Percentiles rank a stretch among this genome's conserved stretches.
These are phyloP conservation scores for Cecropterus lyciades DNA, from an alignment of 1,140 invertebrate species.

Conservation along the genomic window DNA sequence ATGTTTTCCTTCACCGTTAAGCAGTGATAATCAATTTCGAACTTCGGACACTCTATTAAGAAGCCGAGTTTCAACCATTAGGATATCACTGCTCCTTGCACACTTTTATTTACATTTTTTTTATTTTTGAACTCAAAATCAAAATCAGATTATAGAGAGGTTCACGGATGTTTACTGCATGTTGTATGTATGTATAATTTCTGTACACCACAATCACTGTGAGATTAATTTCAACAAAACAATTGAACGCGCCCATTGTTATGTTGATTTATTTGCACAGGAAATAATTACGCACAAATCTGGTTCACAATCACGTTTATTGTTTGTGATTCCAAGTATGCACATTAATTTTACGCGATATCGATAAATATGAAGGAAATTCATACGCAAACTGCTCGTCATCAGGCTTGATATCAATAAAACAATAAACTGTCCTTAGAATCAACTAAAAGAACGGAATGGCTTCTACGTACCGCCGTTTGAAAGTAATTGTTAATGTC, in stretches of 20 bases:
- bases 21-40: no score
- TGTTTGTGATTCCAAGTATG: conserved; percentile 7
- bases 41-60: no score
- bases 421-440: neutral
- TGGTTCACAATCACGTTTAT: conserved; percentile 14
- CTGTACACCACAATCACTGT: no score
- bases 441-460: neutral
- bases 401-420: neutral
- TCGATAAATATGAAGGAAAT: conserved; percentile 16
- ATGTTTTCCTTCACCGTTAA: no score
- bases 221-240: conserved; percentile 13
- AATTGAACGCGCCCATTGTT: conserved; percentile 1
- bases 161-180: no score
- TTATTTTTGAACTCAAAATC: no score
- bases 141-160: no score
- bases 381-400: neutral
- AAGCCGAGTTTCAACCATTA: no score
- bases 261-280: conserved; percentile 20
- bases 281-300: conserved; percentile 22
- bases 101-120: no score
- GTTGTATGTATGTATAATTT: no score
- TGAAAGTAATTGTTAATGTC: no score
- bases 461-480: neutral
- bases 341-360: conserved; percentile 6
- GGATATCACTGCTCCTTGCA: no score